Evolutionary conservation across 1,140 invertebrate species (phyloP).

Genomic region (Drosophila kurseongensis): DNA sequence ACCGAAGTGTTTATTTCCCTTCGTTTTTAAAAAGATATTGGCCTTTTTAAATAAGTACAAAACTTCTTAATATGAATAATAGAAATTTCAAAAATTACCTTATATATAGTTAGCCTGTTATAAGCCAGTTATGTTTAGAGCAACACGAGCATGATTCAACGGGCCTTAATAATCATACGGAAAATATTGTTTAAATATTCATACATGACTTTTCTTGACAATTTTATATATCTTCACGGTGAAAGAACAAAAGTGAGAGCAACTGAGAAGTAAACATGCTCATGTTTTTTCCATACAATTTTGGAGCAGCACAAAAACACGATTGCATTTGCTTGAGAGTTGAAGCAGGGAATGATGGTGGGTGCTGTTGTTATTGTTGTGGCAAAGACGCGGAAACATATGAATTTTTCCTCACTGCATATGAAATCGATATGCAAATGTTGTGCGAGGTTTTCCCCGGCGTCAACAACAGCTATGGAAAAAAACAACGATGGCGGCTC

Average conservation of each 20-base stretch:
- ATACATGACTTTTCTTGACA: too few species aligned
- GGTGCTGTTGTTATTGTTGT: background rate
- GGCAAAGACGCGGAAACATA: constrained; percentile 25
- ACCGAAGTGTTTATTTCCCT: constrained; percentile 6
- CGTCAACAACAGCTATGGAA: constrained; percentile 36
- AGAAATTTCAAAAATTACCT: too few species aligned
- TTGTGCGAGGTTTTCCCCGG: constrained; percentile 58
- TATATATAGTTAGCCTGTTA: too few species aligned
- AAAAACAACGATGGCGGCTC: constrained; percentile 16
- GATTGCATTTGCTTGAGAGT: constrained; percentile 64
- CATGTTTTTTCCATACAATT: constrained; percentile 74
- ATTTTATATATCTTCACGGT: background rate
- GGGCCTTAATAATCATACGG: too few species aligned
- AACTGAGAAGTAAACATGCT: constrained; percentile 68
- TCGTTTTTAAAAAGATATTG: background rate
- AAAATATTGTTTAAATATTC: too few species aligned
- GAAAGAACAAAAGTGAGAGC: constrained; percentile 35
- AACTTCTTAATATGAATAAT: too few species aligned
- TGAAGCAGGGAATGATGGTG: background rate
- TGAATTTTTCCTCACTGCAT: constrained; percentile 71
- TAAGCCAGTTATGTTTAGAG: too few species aligned
- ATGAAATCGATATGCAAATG: constrained; percentile 83
- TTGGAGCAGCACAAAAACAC: constrained; percentile 46
- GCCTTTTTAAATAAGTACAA: too few species aligned
- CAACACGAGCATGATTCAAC: too few species aligned